phyloP scores from a whole-genome alignment of 1,140 invertebrate species.

The Hirudo medicinalis region DNA sequence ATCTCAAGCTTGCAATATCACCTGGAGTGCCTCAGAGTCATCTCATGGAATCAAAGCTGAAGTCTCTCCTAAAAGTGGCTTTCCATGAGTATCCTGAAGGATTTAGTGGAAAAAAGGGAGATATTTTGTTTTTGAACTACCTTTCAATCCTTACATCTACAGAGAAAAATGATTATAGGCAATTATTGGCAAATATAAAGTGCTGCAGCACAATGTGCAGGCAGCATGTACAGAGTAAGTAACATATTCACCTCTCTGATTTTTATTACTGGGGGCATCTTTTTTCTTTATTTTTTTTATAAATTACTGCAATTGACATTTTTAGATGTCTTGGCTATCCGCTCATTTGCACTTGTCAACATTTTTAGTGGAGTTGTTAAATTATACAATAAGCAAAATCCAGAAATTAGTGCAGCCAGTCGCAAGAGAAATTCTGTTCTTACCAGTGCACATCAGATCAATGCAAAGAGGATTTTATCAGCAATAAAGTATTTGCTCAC shows the following conservation, averaged over 20 bases:
- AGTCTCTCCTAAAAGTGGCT: not conserved
- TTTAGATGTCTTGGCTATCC: not conserved
- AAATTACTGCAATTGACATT: not conserved
- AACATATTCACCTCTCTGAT: not conserved
- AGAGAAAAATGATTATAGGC: not conserved
- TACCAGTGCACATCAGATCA: not conserved
- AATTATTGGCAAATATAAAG: not conserved
- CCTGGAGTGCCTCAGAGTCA: not conserved
- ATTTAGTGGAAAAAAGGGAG: not conserved
- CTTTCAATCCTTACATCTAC: not conserved
- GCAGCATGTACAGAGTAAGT: not conserved
- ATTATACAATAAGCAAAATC: too few species aligned
- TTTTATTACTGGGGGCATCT: not conserved
- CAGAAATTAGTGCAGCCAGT: not conserved
- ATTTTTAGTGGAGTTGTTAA: too few species aligned
- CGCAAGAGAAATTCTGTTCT: not conserved
- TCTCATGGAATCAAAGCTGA: not conserved
- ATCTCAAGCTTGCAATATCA: not conserved
- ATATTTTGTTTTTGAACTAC: slow-evolving; percentile 6
- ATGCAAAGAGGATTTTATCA: slow-evolving; percentile 1
- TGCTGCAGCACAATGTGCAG: not conserved
- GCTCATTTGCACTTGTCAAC: not conserved
- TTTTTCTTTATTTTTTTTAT: not conserved
- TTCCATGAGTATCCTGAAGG: slow-evolving; percentile 6
- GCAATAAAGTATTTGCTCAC: slow-evolving; percentile 4